These are phyloP conservation scores for Mermis nigrescens DNA, from an alignment of 2,888 invertebrate genomes.

Conservation along the genomic window DNA sequence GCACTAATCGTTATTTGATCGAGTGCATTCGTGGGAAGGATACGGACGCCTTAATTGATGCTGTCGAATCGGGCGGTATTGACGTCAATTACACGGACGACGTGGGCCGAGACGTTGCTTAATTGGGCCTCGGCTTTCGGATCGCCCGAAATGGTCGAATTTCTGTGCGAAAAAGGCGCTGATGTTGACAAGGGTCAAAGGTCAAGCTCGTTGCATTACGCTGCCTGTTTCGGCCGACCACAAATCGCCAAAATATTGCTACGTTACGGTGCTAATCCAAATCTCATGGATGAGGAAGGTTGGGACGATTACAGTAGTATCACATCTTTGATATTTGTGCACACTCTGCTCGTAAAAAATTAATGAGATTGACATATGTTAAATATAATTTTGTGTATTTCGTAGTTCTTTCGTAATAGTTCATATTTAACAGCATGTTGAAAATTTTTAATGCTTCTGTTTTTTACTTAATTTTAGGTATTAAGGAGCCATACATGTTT, in stretches of 20 bases:
- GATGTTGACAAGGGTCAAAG: slow-evolving; percentile 95
- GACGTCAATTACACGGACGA: slow-evolving; percentile 99
- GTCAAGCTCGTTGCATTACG: slow-evolving; percentile 90
- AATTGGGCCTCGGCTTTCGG: slow-evolving; percentile 99
- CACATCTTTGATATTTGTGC: too few species aligned
- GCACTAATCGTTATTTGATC: slow-evolving; percentile 82
- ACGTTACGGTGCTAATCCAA: slow-evolving; percentile 88
- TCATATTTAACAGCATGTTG: too few species aligned
- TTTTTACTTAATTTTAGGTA: too few species aligned
- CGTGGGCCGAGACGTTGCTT: slow-evolving; percentile 86
- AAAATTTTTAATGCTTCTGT: too few species aligned
- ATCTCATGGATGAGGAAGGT: slow-evolving; percentile 88
- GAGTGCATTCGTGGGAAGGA: slow-evolving; percentile 94
- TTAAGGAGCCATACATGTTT: too few species aligned
- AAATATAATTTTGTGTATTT: too few species aligned
- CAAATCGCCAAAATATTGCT: slow-evolving; percentile 43
- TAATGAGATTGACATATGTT: too few species aligned
- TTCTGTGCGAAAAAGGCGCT: slow-evolving; percentile 77
- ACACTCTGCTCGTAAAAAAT: too few species aligned
- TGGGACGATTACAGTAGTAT: too few species aligned
- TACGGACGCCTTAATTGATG: slow-evolving; percentile 85
- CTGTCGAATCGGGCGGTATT: slow-evolving; percentile 74
- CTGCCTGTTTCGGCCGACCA: slow-evolving; percentile 90
- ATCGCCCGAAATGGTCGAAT: slow-evolving; percentile 78
- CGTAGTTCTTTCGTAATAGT: too few species aligned